phyloP scores from a whole-genome alignment of 2,113 vertebrate genomes.

The Numenius arquata region DNA sequence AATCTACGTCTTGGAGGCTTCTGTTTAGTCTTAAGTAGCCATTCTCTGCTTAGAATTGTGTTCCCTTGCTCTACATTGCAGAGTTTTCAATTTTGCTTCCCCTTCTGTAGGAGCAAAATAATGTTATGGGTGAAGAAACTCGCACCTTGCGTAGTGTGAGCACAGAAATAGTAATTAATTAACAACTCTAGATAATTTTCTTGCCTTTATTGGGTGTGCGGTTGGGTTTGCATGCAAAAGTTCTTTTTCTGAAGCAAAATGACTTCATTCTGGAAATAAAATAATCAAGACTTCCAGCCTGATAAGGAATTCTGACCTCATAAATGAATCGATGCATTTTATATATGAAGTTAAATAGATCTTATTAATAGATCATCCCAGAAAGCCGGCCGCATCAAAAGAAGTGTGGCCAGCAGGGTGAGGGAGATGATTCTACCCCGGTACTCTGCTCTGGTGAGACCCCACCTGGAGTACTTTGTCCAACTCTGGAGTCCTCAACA shows the following conservation, averaged over 20 bases:
- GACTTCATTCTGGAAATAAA: neutral
- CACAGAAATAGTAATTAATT: neutral
- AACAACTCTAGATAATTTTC: neutral
- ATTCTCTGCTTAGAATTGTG: neutral
- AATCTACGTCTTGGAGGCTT: neutral
- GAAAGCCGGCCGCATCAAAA: no score
- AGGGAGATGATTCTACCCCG: no score
- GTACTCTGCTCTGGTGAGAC: no score
- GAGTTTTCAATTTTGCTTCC: neutral
- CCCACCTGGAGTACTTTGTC: no score
- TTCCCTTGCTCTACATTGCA: neutral
- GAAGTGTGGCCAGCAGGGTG: no score
- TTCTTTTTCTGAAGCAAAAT: neutral
- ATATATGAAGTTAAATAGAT: neutral
- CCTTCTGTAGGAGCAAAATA: neutral
- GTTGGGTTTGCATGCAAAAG: neutral
- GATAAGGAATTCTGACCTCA: neutral
- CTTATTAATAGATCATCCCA: neutral
- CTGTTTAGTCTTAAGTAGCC: neutral
- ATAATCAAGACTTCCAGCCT: neutral
- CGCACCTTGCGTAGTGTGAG: neutral
- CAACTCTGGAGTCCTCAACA: no score
- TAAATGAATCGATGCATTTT: neutral
- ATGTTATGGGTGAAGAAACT: neutral
- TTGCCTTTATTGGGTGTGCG: neutral